Evolutionary conservation across 2,113 vertebrate species (phyloP).

Genomic region (Periophthalmodon schlosseri): DNA sequence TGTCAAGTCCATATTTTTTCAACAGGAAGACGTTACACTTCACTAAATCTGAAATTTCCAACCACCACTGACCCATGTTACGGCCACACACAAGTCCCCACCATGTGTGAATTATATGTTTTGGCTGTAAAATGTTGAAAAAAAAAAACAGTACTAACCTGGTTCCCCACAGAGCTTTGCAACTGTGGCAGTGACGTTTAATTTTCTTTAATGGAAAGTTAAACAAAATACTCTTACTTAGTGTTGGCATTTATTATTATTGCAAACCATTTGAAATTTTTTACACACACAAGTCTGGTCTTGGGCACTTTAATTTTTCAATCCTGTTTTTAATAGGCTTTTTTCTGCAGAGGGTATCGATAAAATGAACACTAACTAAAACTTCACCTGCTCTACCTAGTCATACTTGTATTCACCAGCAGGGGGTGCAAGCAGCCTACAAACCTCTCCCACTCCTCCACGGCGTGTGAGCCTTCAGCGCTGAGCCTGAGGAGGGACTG

Average conservation of each 20-base stretch:
- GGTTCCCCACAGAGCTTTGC: neutral
- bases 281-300: too few species aligned
- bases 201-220: too few species aligned
- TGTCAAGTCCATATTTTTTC: neutral
- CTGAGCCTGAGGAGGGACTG: slow-evolving; percentile 11
- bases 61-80: neutral
- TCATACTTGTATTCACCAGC: slow-evolving; percentile 36
- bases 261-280: too few species aligned
- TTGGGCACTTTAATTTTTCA: too few species aligned
- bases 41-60: neutral
- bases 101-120: neutral
- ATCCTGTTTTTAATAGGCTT: too few species aligned
- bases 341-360: neutral
- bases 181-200: neutral
- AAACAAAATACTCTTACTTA: too few species aligned
- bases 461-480: neutral
- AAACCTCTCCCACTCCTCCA: slow-evolving; percentile 13
- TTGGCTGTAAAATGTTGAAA: neutral
- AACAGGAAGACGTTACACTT: slow-evolving; percentile 5
- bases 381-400: neutral
- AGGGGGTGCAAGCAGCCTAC: slow-evolving; percentile 68
- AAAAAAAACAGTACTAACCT: neutral
- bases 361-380: neutral
- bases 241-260: too few species aligned
- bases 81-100: neutral